Conservation (phyloP, 1,140 invertebrate species). For the Nylanderia fulva region DNA sequence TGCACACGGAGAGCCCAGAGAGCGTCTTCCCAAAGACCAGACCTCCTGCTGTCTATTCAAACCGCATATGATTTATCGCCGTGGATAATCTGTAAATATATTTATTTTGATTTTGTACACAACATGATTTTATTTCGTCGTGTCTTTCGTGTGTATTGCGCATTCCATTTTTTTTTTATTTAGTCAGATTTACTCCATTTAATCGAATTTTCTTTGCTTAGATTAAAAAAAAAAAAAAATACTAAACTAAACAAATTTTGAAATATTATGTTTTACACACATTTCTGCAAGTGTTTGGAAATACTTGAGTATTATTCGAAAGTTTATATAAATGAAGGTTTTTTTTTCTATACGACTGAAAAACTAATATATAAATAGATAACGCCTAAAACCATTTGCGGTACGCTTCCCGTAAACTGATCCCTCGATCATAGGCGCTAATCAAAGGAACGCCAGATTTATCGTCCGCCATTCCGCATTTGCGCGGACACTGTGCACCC, state of each 20-base stretch:
- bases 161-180: conserved; percentile 21
- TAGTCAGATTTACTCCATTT: conserved; percentile 15
- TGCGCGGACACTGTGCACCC: conserved; percentile 60
- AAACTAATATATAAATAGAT: background rate
- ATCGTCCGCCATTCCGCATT: conserved; percentile 61
- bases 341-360: background rate
- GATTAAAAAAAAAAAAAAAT: background rate
- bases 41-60: conserved; percentile 84
- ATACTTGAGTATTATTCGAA: background rate
- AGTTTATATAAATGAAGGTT: background rate
- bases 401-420: conserved; percentile 46
- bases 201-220: background rate
- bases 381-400: conserved; percentile 32
- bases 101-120: conserved; percentile 85
- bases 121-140: conserved; percentile 77
- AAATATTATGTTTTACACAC: background rate
- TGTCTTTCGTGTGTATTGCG: conserved; percentile 9
- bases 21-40: conserved; percentile 69
- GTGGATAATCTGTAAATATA: conserved; percentile 85
- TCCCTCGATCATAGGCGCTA: conserved; percentile 71
- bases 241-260: background rate
- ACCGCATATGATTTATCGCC: conserved; percentile 83
- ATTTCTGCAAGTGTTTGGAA: background rate
- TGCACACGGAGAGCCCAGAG: conserved; percentile 38
- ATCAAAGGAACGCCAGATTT: conserved; percentile 65